A percentile compares a stretch with the other conserved stretches of the same genome.
Conservation (phyloP, 2,888 invertebrate species). For the Gibbula magus region DNA sequence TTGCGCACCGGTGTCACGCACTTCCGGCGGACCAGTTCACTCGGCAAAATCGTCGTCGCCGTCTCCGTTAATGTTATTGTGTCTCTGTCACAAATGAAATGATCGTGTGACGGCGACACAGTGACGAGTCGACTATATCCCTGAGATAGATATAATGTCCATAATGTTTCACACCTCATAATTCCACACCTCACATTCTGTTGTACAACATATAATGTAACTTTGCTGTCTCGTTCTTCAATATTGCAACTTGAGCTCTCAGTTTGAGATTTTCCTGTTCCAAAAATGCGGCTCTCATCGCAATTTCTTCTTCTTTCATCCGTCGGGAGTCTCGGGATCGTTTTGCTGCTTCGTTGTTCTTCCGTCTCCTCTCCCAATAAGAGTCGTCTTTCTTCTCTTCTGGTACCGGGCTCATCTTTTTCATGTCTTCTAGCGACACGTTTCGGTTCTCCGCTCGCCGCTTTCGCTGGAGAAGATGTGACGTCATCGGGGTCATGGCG, state of each 20-base stretch:
- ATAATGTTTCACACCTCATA: not conserved
- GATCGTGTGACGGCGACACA: too few relatives aligned
- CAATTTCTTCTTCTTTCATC: conserved; percentile 67
- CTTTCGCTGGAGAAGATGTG: conserved; percentile 64
- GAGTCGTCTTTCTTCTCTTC: conserved; percentile 65
- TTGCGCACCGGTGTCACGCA: not conserved
- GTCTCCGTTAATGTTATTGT: not conserved
- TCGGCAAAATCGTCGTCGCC: not conserved
- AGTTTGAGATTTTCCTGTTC: conserved; percentile 69
- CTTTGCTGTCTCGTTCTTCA: conserved; percentile 67
- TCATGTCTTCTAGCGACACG: conserved; percentile 34
- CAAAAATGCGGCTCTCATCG: conserved; percentile 64
- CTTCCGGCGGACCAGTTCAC: not conserved
- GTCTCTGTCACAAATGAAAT: not conserved
- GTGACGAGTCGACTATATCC: not conserved
- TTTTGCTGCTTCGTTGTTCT: conserved; percentile 70
- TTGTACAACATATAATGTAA: conserved; percentile 69
- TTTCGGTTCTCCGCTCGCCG: conserved; percentile 59
- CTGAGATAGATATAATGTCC: not conserved
- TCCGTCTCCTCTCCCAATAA: conserved; percentile 66
- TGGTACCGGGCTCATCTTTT: conserved; percentile 57
- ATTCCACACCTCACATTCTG: conserved; percentile 42
- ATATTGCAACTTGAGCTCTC: conserved; percentile 64
- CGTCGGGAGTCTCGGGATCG: conserved; percentile 63
- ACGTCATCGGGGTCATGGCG: conserved; percentile 62